Evolutionary conservation across 2,888 invertebrate genomes (phyloP), one percentile per base, ranked within the genome.

Genomic region (Netelia inedita): DNA sequence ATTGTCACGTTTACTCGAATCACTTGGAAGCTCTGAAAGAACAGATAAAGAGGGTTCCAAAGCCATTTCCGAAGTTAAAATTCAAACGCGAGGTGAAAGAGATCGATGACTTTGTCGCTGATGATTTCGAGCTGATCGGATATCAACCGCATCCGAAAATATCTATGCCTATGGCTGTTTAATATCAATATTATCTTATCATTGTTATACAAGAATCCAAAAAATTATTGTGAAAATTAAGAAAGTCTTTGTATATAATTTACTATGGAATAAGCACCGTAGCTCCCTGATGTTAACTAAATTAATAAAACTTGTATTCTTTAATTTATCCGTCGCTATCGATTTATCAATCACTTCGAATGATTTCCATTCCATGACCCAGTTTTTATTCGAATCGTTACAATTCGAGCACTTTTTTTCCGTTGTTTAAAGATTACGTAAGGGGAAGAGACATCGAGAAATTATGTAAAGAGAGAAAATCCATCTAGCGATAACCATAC

Each of bases 1-100:
- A 99, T 94, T 97, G 98, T 57, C 99, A 99, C 94, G 96, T 99
- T 0, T 99, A 99, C 92, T 94, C 96, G 10, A 99, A 98, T 93
- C 99, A 99, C 92, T 94, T 98, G 28, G 96, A 97, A 75, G 96
- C 98, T 0, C 94, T 99, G 0, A 95, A 96, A 90, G 95, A 96
- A 89, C 99, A 99, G 94, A 89, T 98, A 23, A 93, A 95, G 89
- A 95, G 99, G 73, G 94, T 94, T 75, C 99, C 99, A 0, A 95
- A 95, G 73, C 95, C 96, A 10, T 99, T 99, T 92, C 99, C 99
- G 0, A 97, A 95, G 83, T 94, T 99, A 72, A 94, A 95, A 76
- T 97, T 99, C 92, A 96, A 95, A 87, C 95, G 97, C 53, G 94
- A 96, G 86, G 95, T 98, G 9, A 93, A 95, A 28, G 95, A 96